These are phyloP conservation scores for Tromatobia lineatoria DNA, from an alignment of 2,888 invertebrate species.

Conservation along the genomic window DNA sequence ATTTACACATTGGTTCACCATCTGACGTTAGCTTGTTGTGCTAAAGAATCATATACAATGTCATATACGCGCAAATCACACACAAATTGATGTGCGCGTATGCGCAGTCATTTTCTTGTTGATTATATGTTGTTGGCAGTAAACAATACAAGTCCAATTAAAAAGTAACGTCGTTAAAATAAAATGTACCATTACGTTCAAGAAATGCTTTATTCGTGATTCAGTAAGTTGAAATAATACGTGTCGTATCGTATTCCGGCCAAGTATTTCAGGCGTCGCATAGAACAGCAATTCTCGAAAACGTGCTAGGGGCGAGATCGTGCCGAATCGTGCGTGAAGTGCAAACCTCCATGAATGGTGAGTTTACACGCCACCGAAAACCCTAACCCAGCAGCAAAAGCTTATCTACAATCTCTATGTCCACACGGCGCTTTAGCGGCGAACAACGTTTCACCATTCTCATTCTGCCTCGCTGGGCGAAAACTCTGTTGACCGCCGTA, in stretches of 20 bases:
- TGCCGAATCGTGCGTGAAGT: conserved; percentile 42
- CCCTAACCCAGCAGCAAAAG: conserved; percentile 30
- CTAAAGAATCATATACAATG: too few species aligned
- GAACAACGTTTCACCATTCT: conserved; percentile 33
- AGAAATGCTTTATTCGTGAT: neutral
- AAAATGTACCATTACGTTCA: neutral
- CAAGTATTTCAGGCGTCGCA: conserved; percentile 21
- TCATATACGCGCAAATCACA: too few species aligned
- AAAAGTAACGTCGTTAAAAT: neutral
- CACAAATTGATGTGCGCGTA: too few species aligned
- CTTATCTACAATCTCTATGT: conserved; percentile 63
- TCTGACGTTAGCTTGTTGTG: too few species aligned
- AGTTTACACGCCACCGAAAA: conserved; percentile 59
- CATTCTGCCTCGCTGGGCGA: conserved; percentile 8
- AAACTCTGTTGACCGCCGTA: conserved; percentile 1
- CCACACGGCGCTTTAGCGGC: conserved; percentile 44
- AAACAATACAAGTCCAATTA: too few species aligned
- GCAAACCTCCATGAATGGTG: conserved; percentile 47
- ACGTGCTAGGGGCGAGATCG: conserved; percentile 22
- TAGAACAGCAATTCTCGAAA: conserved; percentile 33
- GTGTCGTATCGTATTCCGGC: conserved; percentile 43
- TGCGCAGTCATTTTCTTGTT: too few species aligned
- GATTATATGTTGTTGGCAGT: too few species aligned
- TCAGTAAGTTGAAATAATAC: conserved; percentile 13
- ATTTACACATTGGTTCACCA: too few species aligned